A percentile compares a stretch with the other conserved stretches of the same genome.
phyloP scores from a whole-genome alignment of 2,888 invertebrate genomes.

The Oeneis ivallda region DNA sequence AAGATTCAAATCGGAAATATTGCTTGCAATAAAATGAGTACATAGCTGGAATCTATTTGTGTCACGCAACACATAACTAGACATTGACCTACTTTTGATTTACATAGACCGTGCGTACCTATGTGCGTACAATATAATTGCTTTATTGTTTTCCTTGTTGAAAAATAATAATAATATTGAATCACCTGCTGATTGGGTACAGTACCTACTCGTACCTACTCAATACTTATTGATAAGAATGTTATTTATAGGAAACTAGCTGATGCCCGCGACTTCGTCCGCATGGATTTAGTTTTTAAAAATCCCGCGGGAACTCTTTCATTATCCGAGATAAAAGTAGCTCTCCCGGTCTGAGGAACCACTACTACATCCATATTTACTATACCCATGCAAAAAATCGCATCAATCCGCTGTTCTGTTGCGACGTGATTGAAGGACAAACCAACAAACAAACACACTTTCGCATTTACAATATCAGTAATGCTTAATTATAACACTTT shows the following conservation, averaged over 20 bases:
- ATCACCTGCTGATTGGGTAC: conserved; percentile 8
- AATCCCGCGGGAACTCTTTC: no score
- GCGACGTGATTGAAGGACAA: no score
- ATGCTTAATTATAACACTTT: no score
- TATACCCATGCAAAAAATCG: no score
- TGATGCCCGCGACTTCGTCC: no score
- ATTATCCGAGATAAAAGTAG: no score
- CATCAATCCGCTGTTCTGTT: no score
- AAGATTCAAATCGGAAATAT: background rate
- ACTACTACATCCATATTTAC: no score
- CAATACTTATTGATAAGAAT: background rate
- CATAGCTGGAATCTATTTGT: conserved; percentile 1
- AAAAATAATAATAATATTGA: conserved; percentile 9
- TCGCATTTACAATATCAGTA: no score
- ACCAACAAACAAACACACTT: no score
- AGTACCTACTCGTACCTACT: background rate
- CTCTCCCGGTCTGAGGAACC: no score
- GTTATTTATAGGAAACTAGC: conserved; percentile 19
- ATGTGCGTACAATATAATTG: background rate
- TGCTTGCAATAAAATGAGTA: background rate
- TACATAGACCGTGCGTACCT: conserved; percentile 8
- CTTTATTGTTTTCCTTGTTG: conserved; percentile 19
- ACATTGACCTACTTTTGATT: conserved; percentile 9
- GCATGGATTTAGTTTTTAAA: no score
- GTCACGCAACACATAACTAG: conserved; percentile 9